phyloP scores from a whole-genome alignment of 2,888 invertebrate species.

The Hydrotaea diabolus region DNA sequence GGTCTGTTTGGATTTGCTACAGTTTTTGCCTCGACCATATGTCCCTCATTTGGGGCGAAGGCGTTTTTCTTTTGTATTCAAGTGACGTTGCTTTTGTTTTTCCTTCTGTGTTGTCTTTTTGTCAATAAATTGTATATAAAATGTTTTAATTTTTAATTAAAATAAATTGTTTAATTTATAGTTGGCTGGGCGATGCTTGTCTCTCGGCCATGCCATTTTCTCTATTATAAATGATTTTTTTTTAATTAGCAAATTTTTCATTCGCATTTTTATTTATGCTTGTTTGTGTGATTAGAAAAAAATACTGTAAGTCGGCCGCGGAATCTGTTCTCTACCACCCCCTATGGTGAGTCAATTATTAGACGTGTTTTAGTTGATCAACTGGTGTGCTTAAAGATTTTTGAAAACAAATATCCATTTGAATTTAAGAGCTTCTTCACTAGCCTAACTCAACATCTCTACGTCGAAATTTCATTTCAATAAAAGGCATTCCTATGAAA shows the following conservation, averaged over 20 bases:
- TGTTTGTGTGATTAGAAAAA: too few relatives aligned
- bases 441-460: too few relatives aligned
- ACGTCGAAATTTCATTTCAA: too few relatives aligned
- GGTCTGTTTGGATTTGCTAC: neutral
- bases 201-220: constrained; percentile 21
- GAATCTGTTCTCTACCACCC: too few relatives aligned
- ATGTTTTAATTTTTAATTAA: constrained; percentile 55
- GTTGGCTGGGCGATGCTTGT: neutral
- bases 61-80: neutral
- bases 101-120: neutral
- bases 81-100: too few relatives aligned
- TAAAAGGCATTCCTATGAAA: neutral
- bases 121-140: neutral
- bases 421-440: too few relatives aligned
- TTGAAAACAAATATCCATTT: too few relatives aligned
- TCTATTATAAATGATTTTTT: constrained; percentile 6
- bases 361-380: too few relatives aligned
- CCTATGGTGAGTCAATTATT: too few relatives aligned
- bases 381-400: too few relatives aligned
- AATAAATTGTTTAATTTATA: constrained; percentile 63
- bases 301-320: too few relatives aligned
- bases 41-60: neutral
- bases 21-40: neutral
- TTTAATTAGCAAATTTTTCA: neutral
- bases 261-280: neutral